Base-by-base conservation (phyloP, 2,888 invertebrate genomes). In the Ormyrus rosae region DNA sequence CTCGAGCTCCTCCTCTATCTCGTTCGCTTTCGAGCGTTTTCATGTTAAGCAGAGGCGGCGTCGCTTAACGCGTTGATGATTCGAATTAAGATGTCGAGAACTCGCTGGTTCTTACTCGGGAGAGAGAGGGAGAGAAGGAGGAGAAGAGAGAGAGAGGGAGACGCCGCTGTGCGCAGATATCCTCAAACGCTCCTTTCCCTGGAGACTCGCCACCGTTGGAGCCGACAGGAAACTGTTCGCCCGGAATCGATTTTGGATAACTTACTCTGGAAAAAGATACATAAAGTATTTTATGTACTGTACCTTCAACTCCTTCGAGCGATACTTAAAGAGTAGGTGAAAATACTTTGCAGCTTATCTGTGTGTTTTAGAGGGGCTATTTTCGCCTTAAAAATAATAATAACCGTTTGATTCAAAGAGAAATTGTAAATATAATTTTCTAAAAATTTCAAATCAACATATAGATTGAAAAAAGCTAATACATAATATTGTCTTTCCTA, bases 21-120 rank as follows among this genome's bases (percentile, higher is more conserved):
- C 50, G 11, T 34, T 34, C 67, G 2, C 19, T 65, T 13, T n/a
- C 50, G 9, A 13, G 65, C 65, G 50, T 19, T 50, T 8, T 9
- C 58, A 6, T 51, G 10, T 60, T 51, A 50, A 56, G 63, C 48
- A 65, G 65, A 58, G 48, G 69, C 74, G 82, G 82, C 65, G 78
- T 70, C 75, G 81, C 81, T 70, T 78, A 60, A 67, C 73, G 68
- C 76, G 80, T 76, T 56, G 71, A 77, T 78, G 82, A 83, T 82
- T 82, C 80, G 82, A 75, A 75, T 81, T 73, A 79, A 63, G 60
- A 69, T 60, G 58, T 72, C 56, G 55, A 60, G 50, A 61, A 46
- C 13, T 60, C 65, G 65, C 11, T 55, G 19, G 55, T 64, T 51
- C 74, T 58, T 65, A 65, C 6, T n/a, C 7, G 10, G 48, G 68